These are phyloP conservation scores for Heliothis peltigera DNA, from an alignment of 2,888 invertebrate species.

Conservation along the genomic window DNA sequence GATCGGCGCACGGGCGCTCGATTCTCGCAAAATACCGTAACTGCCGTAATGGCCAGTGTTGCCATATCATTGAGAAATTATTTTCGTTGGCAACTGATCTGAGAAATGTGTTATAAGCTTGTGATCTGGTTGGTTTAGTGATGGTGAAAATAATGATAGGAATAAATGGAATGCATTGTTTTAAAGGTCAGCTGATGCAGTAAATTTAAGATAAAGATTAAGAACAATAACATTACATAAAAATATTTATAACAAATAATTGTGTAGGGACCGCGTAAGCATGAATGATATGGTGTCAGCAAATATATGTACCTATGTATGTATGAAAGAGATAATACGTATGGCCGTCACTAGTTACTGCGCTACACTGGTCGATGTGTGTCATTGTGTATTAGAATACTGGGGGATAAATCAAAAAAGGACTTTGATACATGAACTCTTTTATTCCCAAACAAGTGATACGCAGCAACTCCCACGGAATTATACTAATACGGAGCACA, in stretches of 20 bases:
- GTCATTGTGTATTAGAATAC: no score
- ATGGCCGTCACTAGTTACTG: no score
- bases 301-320: no score
- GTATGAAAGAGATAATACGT: no score
- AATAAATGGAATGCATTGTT: background rate
- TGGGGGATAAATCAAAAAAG: no score
- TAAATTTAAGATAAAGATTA: background rate
- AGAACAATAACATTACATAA: background rate
- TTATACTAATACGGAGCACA: no score
- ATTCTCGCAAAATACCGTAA: constrained; percentile 62
- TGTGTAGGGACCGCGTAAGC: no score
- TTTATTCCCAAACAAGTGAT: no score
- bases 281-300: no score
- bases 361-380: no score
- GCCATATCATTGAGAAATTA: constrained; percentile 49
- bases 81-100: constrained; percentile 45
- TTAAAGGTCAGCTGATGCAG: background rate
- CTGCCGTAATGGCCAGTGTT: constrained; percentile 51
- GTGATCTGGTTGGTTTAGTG: constrained; percentile 21
- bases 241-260: background rate
- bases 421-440: no score
- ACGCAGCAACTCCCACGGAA: no score
- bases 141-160: constrained; percentile 1
- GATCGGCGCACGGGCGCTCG: constrained; percentile 79
- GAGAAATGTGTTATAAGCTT: constrained; percentile 45